Conservation (phyloP, 2,797 vertebrate species). For the Diceros bicornis region DNA sequence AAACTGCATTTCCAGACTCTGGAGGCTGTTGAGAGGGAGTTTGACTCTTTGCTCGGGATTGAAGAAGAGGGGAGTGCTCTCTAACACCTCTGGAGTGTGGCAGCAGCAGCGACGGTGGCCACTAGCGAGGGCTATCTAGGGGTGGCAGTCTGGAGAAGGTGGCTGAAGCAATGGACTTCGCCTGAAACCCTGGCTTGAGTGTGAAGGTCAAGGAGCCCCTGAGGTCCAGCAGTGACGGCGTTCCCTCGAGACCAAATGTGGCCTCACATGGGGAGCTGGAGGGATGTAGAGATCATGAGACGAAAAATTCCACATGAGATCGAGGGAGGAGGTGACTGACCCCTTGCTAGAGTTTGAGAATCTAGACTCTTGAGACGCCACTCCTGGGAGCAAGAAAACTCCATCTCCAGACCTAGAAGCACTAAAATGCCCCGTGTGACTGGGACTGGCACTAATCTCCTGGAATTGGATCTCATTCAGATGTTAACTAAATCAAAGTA, state of each 20-base stretch:
- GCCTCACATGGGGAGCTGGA: no score
- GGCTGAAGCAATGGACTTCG: no score
- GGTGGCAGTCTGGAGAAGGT: neutral
- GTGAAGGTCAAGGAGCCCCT: neutral
- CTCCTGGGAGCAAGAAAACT: neutral
- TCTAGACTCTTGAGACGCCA: neutral
- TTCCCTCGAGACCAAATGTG: neutral
- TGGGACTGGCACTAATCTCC: neutral
- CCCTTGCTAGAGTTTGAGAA: neutral
- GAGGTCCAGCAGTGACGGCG: neutral
- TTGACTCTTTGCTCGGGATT: neutral
- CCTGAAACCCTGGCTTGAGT: neutral
- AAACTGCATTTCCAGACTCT: neutral
- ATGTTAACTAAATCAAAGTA: neutral
- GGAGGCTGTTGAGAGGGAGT: neutral
- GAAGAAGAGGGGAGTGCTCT: neutral
- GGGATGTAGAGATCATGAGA: neutral
- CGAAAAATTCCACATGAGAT: neutral
- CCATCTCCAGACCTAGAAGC: neutral
- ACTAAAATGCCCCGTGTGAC: neutral
- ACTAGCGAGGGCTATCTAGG: neutral
- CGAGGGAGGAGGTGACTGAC: fast-evolving
- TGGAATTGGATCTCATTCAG: neutral
- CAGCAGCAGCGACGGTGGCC: neutral
- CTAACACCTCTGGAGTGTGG: no score